Base-by-base conservation (phyloP, 2,888 invertebrate species). In the Mythimna vitellina region DNA sequence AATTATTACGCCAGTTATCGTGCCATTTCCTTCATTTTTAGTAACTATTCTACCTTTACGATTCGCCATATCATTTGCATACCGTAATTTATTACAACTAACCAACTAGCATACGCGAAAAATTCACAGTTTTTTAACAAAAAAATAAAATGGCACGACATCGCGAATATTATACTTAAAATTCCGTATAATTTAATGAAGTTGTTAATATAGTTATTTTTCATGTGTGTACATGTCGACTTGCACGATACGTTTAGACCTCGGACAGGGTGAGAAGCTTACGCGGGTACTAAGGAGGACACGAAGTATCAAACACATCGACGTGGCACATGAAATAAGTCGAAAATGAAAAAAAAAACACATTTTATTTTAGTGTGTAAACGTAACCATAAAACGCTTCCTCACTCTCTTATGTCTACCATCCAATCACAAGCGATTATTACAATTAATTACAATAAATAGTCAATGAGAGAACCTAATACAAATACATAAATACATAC, bases 161-260 rank as follows among this genome's bases (percentile, higher is more conserved):
- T 68, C 58, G 70, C 73, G 56, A 73, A 56, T 56, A 53, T 78
- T 65, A 78, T 82, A 68, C 73, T 72, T 66, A 53, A 60, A 51
- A 58, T 69, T 69, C 46, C 75, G 69, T 61, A 67, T 73, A 75
- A 72, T 60, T 66, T 77, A 75, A 86, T 84, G 63, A 82, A 86
- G 75, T 63, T 69, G 67, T 84, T 80, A 75, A 70, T 75, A 65
- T 69, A 67, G 57, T 70, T 58, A 72, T 75, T 64, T 78, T 73
- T 68, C 49, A 58, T 57, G 71, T 71, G 29, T 64, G 49, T 63
- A 75, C 76, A 62, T 74, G 76, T 75, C 32, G 54, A 58, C 57
- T 58, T 10, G 61, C 86, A 81, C 74, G 84, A 68, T 73, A 83
- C 53, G 29, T 22, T 71, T 58, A 60, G 22, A 17, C 8, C 1